Base-by-base conservation (phyloP, 2,888 invertebrate genomes). In the Drosophila meridionalis region DNA sequence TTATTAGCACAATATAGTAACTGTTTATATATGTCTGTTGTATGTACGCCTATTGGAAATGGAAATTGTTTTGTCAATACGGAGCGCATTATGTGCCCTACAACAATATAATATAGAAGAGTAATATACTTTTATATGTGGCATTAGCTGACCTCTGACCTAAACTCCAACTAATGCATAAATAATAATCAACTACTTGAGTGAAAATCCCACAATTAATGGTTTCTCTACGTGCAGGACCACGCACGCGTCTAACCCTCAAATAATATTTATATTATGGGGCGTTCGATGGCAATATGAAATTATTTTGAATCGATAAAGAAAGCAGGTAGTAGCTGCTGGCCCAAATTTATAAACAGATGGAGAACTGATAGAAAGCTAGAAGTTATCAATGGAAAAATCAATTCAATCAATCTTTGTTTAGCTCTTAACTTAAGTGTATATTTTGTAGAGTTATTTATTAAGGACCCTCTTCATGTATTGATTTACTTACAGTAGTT, bases 51-150 rank as follows among this genome's bases (percentile, higher is more conserved):
- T 20, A 34, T 34, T 52, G 50, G 20, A 36, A 36, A 48, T 58
- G 45, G 55, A 69, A 75, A 75, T 69, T 75, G 64, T 62, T 76
- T 73, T 59, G 57, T 64, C 68, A 73, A 68, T 73, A 69, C 53
- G 4, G 48, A 48, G 43, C 48, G n/a, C 32, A 38, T 30, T 57
- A 47, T 47, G 38, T 32, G 38, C 9, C 11, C 32, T 42, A n/a
- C 12, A 14, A 53, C 8, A 42, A 14, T 42, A 43, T 20, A 60
- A 30, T 45, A 63, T 62, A n/a, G 36, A 40, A 57, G 59, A 57
- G 59, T 58, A 28, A 38, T 38, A 11, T 56, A 26, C n/a, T 28
- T 34, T 12, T 55, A 20, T 30, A 47, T 57, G 43, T 58, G 43
- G 12, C 12, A 60, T 60, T 65, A 34, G 28, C 12, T 55, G 58